Conservation (phyloP, 1,140 invertebrate genomes). For the Telenomus remus region DNA sequence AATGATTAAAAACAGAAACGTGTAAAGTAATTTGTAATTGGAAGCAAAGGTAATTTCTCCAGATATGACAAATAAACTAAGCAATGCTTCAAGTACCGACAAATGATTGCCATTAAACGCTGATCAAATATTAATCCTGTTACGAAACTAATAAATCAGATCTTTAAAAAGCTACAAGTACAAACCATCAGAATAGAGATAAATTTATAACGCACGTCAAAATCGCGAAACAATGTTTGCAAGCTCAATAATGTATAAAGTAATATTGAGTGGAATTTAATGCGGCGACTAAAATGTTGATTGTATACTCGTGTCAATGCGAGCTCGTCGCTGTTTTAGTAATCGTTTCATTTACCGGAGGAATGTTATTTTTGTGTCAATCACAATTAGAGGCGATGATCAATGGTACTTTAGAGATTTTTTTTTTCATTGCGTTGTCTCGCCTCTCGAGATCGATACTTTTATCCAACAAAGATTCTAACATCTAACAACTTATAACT, state of each 20-base stretch:
- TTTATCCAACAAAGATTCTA: no score
- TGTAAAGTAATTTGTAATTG: no score
- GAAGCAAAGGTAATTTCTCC: no score
- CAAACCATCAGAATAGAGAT: conserved; percentile 7
- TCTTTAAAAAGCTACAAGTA: conserved; percentile 22
- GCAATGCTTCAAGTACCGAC: no score
- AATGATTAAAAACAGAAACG: no score
- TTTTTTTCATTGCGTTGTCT: no score
- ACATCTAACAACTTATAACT: no score
- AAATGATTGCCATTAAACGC: conserved; percentile 10
- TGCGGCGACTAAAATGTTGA: conserved; percentile 25
- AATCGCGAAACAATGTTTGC: conserved; percentile 32
- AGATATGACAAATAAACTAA: no score
- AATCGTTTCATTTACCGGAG: conserved; percentile 31
- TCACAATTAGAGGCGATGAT: conserved; percentile 25
- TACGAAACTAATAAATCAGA: conserved; percentile 7
- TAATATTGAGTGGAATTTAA: conserved; percentile 41
- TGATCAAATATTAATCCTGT: conserved; percentile 8
- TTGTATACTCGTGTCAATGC: conserved; percentile 19
- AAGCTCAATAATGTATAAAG: conserved; percentile 42
- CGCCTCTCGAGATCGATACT: no score
- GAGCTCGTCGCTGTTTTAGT: conserved; percentile 25
- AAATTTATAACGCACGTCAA: conserved; percentile 30
- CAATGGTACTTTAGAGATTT: conserved; percentile 1
- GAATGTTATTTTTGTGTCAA: conserved; percentile 22